These are phyloP conservation scores for Deroptyus accipitrinus DNA, from an alignment of 2,113 vertebrate genomes.

Conservation along the genomic window DNA sequence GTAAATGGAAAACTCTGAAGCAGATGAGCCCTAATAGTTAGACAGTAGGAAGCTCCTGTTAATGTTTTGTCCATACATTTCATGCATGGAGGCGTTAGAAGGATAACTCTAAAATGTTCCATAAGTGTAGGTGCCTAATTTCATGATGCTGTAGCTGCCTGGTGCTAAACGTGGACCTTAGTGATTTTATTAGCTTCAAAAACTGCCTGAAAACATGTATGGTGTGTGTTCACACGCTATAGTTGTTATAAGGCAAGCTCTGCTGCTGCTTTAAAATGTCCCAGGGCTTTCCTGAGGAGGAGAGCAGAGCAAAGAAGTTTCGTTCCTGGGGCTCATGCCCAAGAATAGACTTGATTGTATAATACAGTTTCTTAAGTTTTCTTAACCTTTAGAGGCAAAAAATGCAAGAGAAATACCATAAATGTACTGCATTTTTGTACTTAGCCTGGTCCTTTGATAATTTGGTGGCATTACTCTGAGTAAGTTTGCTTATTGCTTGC, in stretches of 20 bases:
- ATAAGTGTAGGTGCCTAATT: not conserved
- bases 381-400: not conserved
- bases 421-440: not conserved
- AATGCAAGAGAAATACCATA: not conserved
- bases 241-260: not conserved
- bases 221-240: rapidly evolving
- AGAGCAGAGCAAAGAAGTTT: not conserved
- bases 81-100: not conserved
- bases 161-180: not conserved
- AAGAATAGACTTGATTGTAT: not conserved
- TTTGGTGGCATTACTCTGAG: not conserved
- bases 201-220: not conserved
- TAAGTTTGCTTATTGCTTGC: not conserved
- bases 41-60: not conserved
- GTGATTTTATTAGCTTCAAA: not conserved
- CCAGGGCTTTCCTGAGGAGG: not conserved
- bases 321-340: not conserved
- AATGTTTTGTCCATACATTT: not conserved
- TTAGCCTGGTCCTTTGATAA: not conserved
- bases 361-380: not conserved
- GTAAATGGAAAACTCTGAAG: not conserved
- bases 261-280: not conserved
- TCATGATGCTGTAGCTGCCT: not conserved
- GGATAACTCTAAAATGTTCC: rapidly evolving
- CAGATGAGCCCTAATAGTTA: not conserved